Evolutionary conservation across 1,140 invertebrate species (phyloP).

Genomic region (Drosophila auraria): DNA sequence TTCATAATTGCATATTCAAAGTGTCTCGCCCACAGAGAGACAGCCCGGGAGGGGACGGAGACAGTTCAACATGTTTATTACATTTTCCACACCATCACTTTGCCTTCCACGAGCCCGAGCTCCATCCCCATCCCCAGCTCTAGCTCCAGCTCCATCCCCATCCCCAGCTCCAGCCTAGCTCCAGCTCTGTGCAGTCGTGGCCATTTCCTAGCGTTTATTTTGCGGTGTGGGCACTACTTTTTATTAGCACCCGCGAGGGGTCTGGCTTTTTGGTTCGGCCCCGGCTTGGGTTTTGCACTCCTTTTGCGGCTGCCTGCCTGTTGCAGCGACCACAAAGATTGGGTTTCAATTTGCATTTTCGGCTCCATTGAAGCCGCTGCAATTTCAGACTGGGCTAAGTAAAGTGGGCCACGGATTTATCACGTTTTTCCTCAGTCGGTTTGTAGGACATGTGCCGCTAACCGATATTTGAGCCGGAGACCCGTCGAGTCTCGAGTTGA

Average conservation of each 20-base stretch:
- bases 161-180: background rate
- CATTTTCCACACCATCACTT: constrained; percentile 77
- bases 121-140: background rate
- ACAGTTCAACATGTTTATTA: constrained; percentile 78
- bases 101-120: constrained; percentile 40
- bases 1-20: constrained; percentile 80
- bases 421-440: constrained; percentile 77
- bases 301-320: constrained; percentile 23
- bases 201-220: constrained; percentile 78
- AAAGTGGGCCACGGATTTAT: constrained; percentile 77
- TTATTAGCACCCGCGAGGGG: constrained; percentile 70
- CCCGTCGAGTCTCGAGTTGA: constrained; percentile 14
- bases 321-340: constrained; percentile 62
- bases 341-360: constrained; percentile 82
- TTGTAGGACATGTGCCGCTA: constrained; percentile 83
- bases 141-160: background rate
- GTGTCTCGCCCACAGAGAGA: constrained; percentile 63
- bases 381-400: constrained; percentile 65
- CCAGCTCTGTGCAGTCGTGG: constrained; percentile 34
- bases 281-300: constrained; percentile 4
- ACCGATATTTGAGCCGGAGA: constrained; percentile 66
- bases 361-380: constrained; percentile 76
- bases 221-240: constrained; percentile 72
- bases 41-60: background rate
- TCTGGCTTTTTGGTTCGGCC: constrained; percentile 30